A percentile compares a stretch with the other conserved stretches of the same genome.
phyloP scores from a whole-genome alignment of 1,140 invertebrate genomes.

The Drosophila dunni region DNA sequence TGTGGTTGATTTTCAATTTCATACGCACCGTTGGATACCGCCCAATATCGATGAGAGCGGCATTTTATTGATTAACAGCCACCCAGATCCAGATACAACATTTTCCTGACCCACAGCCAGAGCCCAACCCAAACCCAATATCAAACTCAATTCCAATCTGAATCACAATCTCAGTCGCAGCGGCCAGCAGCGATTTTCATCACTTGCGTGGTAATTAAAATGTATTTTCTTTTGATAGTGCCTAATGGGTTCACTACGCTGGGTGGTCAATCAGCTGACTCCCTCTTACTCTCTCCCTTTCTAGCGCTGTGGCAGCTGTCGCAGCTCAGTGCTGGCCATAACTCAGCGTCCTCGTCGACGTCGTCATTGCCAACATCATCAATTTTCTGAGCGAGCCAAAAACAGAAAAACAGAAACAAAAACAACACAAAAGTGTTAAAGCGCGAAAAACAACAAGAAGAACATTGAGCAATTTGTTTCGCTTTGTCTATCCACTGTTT shows the following conservation, averaged over 20 bases:
- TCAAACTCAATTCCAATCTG: not conserved
- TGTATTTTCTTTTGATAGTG: conserved; percentile 69
- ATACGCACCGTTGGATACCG: conserved; percentile 79
- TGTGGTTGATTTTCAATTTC: conserved; percentile 74
- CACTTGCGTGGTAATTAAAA: conserved; percentile 74
- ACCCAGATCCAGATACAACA: conserved; percentile 7
- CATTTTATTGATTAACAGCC: conserved; percentile 74
- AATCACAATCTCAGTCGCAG: conserved; percentile 13
- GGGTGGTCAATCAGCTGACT: conserved; percentile 56
- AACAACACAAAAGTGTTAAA: conserved; percentile 65
- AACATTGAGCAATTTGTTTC: conserved; percentile 78
- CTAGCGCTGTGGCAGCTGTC: conserved; percentile 58
- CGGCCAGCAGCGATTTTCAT: conserved; percentile 63
- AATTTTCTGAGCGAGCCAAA: conserved; percentile 58
- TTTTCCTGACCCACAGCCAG: not conserved
- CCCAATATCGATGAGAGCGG: conserved; percentile 38
- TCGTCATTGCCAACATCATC: conserved; percentile 59
- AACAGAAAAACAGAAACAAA: conserved; percentile 6
- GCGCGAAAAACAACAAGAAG: conserved; percentile 57
- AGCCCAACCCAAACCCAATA: conserved; percentile 4
- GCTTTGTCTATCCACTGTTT: conserved; percentile 62
- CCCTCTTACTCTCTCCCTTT: not conserved
- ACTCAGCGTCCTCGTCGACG: conserved; percentile 56
- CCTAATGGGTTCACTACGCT: conserved; percentile 41
- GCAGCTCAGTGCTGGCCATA: conserved; percentile 60